A percentile compares a stretch with the other conserved stretches of the same genome.
Evolutionary conservation across 1,140 invertebrate genomes (phyloP).

Genomic region (Dolichoris vasculosae): DNA sequence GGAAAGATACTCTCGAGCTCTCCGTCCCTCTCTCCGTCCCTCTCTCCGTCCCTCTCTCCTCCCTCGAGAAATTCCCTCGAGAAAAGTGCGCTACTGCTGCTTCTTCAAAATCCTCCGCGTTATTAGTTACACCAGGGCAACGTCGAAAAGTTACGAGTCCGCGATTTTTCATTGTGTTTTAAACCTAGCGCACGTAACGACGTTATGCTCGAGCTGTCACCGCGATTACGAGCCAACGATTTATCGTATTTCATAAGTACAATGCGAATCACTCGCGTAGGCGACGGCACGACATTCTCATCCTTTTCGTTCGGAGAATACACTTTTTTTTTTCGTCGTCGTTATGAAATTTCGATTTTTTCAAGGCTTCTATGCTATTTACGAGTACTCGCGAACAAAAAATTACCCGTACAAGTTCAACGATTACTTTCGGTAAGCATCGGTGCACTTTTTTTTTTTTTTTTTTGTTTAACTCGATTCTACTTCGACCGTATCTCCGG

Average conservation of each 20-base stretch:
- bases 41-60: too few species aligned
- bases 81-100: too few species aligned
- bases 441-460: too few species aligned
- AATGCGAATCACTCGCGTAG: background rate
- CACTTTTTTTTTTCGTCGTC: background rate
- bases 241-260: background rate
- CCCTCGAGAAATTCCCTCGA: too few species aligned
- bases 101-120: background rate
- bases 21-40: too few species aligned
- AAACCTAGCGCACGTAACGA: background rate
- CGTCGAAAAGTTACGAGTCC: background rate
- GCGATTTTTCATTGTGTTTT: background rate
- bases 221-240: background rate
- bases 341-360: too few species aligned
- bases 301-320: background rate
- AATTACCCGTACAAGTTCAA: too few species aligned
- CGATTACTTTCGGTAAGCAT: too few species aligned
- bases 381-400: too few species aligned
- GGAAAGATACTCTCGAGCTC: too few species aligned
- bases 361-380: background rate
- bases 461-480: too few species aligned
- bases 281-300: background rate
- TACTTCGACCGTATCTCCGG: too few species aligned
- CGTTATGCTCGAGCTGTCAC: background rate
- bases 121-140: background rate